Percentiles rank a stretch among this genome's conserved stretches.
Evolutionary conservation across 2,113 vertebrate species (phyloP).

Genomic region (Pleuronectes platessa): DNA sequence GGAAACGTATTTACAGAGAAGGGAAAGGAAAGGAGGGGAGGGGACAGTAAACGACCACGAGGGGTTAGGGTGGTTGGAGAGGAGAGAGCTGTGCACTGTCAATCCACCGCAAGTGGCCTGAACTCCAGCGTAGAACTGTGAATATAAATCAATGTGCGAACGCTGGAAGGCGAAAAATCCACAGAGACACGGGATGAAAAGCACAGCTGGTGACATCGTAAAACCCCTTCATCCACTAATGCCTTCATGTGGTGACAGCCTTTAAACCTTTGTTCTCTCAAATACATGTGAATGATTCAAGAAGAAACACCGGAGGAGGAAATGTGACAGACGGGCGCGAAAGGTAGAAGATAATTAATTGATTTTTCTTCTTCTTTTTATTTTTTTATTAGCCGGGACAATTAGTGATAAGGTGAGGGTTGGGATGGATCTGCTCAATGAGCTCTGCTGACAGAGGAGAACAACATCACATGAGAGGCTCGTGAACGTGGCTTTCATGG

Average conservation of each 20-base stretch:
- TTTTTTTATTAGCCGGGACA: neutral
- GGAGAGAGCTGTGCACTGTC: neutral
- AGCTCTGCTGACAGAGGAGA: conserved; percentile 18
- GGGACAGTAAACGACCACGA: neutral
- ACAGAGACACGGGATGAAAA: neutral
- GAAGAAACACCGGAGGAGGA: neutral
- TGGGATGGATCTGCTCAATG: neutral
- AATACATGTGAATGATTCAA: neutral
- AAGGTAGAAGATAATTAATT: too few relatives aligned
- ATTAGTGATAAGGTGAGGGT: neutral
- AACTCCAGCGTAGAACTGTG: neutral
- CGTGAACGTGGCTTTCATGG: conserved; percentile 12
- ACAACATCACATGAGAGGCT: neutral
- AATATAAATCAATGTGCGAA: neutral
- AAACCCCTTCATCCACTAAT: neutral
- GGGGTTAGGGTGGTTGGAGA: neutral
- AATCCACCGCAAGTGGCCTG: neutral
- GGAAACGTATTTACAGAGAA: neutral
- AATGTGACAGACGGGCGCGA: too few relatives aligned
- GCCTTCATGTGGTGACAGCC: neutral
- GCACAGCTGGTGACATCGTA: conserved; percentile 1
- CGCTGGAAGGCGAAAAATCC: neutral
- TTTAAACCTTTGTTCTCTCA: neutral
- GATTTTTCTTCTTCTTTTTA: too few relatives aligned
- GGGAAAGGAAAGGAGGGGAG: neutral